These are phyloP conservation scores for Bubo bubo DNA, from an alignment of 2,113 vertebrate species.

Conservation along the genomic window DNA sequence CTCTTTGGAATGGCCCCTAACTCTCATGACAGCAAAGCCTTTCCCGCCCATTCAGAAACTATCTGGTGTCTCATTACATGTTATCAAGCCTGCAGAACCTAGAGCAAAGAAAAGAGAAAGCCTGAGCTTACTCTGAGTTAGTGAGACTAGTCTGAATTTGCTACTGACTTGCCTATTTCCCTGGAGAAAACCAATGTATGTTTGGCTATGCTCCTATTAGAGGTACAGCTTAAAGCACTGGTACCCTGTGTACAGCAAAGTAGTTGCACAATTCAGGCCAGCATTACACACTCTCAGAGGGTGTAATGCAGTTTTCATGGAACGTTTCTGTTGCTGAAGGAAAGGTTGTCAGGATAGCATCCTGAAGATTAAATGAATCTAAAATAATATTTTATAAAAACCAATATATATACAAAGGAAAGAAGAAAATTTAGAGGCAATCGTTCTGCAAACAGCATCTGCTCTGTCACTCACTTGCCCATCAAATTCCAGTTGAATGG, in stretches of 20 bases:
- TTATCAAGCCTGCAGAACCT: background rate
- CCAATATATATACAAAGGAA: background rate
- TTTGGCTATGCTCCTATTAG: background rate
- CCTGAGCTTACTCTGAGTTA: background rate
- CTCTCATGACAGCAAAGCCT: background rate
- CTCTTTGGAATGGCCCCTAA: background rate
- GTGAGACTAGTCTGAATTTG: background rate
- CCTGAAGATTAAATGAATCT: background rate
- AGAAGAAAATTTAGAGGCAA: background rate
- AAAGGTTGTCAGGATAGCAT: background rate
- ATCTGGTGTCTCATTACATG: fast-evolving
- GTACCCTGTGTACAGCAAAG: background rate
- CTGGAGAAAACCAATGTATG: fast-evolving
- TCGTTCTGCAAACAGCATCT: background rate
- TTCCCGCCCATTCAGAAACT: background rate
- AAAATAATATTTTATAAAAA: background rate
- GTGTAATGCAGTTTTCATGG: background rate
- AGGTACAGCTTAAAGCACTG: background rate
- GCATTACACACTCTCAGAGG: background rate
- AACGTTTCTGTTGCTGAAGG: background rate
- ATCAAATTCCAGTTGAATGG: background rate
- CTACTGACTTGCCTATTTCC: background rate
- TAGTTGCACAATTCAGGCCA: too few species aligned
- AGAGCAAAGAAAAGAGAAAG: background rate
- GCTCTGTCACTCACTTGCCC: background rate